Evolutionary conservation across 1,140 invertebrate species (phyloP).

Genomic region (Macrobrachium rosenbergii): DNA sequence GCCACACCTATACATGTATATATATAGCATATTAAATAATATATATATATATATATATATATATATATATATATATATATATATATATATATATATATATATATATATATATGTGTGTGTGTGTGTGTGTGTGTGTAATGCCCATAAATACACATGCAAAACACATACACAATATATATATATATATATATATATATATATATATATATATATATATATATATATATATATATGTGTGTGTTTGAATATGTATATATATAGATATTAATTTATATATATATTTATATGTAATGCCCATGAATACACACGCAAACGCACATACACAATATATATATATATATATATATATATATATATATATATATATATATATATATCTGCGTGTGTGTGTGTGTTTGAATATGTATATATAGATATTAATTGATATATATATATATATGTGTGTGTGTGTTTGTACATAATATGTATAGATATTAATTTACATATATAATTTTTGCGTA

Average conservation of each 20-base stretch:
- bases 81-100: conserved; percentile 12
- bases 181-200: not conserved
- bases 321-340: conserved; percentile 4
- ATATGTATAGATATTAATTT: not conserved
- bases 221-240: not conserved
- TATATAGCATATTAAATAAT: no score
- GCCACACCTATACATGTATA: no score
- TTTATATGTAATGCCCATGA: no score
- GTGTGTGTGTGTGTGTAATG: no score
- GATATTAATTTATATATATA: not conserved
- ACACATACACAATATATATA: no score
- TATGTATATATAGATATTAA: not conserved
- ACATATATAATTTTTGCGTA: no score
- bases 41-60: not conserved
- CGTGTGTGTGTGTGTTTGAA: not conserved
- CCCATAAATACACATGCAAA: no score
- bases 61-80: conserved; percentile 13
- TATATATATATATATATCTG: not conserved
- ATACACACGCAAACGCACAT: no score
- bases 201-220: not conserved
- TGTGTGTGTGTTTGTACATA: not conserved
- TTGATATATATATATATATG: conserved; percentile 11
- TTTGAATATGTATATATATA: not conserved
- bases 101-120: no score
- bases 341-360: not conserved